Base-by-base conservation (phyloP, 1,140 invertebrate genomes). In the Heliconius hermathena region DNA sequence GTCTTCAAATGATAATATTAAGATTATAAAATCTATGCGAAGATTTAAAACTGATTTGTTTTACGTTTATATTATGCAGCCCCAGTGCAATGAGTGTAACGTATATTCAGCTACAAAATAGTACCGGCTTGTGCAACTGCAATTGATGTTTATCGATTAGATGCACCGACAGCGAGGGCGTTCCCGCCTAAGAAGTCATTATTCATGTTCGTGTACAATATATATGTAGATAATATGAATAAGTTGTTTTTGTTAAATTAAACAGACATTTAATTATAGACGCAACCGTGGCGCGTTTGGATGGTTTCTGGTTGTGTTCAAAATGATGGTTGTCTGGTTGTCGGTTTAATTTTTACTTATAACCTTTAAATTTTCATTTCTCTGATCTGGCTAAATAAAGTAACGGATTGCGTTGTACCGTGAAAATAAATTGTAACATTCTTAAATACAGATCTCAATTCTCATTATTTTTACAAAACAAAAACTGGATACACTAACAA, bases 141-240 rank as follows among this genome's bases (percentile, higher is more conserved):
- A 80, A 79, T 90, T 85, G 88, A 87, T 87, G 85, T 89, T 90
- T 89, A 90, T 86, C 86, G 87, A 89, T 90, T 89, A 86, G 88
- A 86, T 91, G 86, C 84, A 85, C 87, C 81, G 54, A 75, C 78
- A 82, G 81, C 83, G 72, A 80, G 77, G 76, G 78, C 77, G 83
- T 79, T 88, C 85, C 82, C 72, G 71, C 29, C 49, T 22, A 71
- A 72, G 73, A 52, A 74, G 70, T 74, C 33, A 76, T 79, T 79
- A 79, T 75, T 76, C 52, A 76, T 73, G 60, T 76, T 72, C 70
- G 16, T 72, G 41, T 72, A 60, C 49, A 66, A 66, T 66, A 66
- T 46, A 46, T 46, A 46, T 46, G 41, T 46, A 46, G 41, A 46
- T 46, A 22, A 76, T 41, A 72, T 9, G 71, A 72, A 72, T 38